Evolutionary conservation across 2,797 vertebrate genomes (phyloP).

Genomic region (Smutsia temminckii): DNA sequence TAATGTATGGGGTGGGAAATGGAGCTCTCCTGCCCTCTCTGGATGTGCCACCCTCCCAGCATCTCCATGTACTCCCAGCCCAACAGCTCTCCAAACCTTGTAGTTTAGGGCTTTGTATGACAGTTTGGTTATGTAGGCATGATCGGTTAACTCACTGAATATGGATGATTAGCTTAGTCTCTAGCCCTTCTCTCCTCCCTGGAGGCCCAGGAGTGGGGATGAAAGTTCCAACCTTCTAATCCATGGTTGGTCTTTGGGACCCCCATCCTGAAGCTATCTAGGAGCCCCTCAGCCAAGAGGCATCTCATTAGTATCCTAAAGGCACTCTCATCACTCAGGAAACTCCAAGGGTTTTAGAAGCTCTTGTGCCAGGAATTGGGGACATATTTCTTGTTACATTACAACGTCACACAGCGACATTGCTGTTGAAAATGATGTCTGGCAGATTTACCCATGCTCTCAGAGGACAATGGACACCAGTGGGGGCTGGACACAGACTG

Average conservation of each 20-base stretch:
- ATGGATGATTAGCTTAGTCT: not conserved
- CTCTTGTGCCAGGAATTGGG: not conserved
- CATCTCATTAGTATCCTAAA: not conserved
- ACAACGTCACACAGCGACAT: not conserved
- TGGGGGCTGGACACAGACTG: not conserved
- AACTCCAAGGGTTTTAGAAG: not conserved
- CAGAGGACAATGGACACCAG: not conserved
- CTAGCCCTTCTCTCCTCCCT: not conserved
- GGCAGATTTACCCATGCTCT: conserved; percentile 38
- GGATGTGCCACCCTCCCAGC: not conserved
- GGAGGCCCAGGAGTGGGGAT: not conserved
- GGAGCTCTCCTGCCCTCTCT: not conserved
- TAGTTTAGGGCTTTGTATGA: not conserved
- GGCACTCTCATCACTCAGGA: not conserved
- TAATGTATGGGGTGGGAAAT: not conserved
- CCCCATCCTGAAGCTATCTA: not conserved
- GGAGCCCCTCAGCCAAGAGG: not conserved
- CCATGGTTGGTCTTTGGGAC: not conserved
- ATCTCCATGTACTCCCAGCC: not conserved
- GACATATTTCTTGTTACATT: not conserved
- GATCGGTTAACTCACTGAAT: not conserved
- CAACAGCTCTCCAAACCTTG: not conserved
- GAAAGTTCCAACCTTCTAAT: not conserved
- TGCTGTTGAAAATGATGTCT: not conserved
- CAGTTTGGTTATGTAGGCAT: not conserved